Conservation (phyloP, 2,113 vertebrate species). For the Sclerurus mexicanus region DNA sequence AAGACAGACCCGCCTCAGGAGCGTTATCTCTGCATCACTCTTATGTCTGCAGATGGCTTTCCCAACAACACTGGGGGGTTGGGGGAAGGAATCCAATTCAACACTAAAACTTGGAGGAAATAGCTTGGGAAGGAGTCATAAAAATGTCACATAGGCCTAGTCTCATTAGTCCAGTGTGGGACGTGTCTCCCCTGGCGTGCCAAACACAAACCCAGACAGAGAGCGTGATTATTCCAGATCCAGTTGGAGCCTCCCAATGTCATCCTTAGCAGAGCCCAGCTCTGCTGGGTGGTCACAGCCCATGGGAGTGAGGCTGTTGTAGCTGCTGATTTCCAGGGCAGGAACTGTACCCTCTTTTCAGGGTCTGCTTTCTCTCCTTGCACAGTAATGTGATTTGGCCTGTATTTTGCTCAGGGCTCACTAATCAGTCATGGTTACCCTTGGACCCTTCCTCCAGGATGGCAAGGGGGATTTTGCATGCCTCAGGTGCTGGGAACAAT, state of each 20-base stretch:
- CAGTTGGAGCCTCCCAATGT: fast-evolving
- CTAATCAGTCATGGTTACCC: neutral
- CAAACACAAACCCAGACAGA: fast-evolving
- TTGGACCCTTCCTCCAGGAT: neutral
- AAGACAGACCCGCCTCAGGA: neutral
- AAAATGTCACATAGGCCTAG: neutral
- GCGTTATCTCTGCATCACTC: neutral
- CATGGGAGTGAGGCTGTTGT: neutral
- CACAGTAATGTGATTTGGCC: fast-evolving
- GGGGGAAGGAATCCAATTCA: neutral
- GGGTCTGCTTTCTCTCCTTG: neutral
- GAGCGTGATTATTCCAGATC: neutral
- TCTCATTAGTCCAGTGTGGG: slow-evolving; percentile 12
- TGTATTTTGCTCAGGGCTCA: neutral
- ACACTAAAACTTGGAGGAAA: slow-evolving; percentile 32
- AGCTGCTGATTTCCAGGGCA: neutral
- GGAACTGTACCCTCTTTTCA: neutral
- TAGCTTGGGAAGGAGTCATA: slow-evolving; percentile 33
- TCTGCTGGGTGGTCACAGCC: neutral
- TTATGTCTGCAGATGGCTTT: neutral
- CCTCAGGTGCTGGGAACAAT: slow-evolving; percentile 46
- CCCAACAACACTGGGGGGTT: neutral
- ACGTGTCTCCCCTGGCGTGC: fast-evolving
- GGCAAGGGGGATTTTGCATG: slow-evolving; percentile 2
- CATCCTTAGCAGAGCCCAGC: neutral